Percentiles rank a stretch among this genome's conserved stretches.
These are phyloP conservation scores for Nephila pilipes DNA, from an alignment of 1,140 invertebrate genomes.

Conservation along the genomic window DNA sequence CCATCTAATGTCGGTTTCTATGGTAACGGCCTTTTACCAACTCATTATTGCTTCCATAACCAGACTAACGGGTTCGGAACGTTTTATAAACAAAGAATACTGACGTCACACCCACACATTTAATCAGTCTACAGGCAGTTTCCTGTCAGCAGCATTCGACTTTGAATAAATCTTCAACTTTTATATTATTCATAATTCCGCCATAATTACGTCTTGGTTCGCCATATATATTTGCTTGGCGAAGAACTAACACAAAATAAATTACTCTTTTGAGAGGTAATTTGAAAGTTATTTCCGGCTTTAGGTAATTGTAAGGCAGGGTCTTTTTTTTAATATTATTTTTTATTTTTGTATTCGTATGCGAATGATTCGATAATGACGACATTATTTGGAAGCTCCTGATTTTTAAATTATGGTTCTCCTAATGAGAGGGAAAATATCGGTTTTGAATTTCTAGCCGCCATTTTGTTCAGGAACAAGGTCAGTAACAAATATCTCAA, in stretches of 20 bases:
- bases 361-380: neutral
- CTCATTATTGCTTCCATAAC: neutral
- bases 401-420: too few species aligned
- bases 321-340: too few species aligned
- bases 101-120: slow-evolving; percentile 20
- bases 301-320: neutral
- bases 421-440: too few species aligned
- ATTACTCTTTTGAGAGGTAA: neutral
- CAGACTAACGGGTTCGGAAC: slow-evolving; percentile 1
- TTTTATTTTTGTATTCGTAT: neutral
- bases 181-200: slow-evolving; percentile 28
- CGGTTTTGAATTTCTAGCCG: too few species aligned
- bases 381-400: neutral
- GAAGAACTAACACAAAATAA: neutral
- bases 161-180: neutral
- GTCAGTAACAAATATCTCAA: neutral
- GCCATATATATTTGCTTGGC: neutral
- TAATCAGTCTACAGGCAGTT: neutral
- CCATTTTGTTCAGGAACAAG: neutral
- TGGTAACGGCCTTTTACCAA: neutral
- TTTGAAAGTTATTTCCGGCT: neutral
- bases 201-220: neutral
- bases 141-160: neutral
- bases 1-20: neutral
- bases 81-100: neutral